phyloP scores from a whole-genome alignment of 2,113 vertebrate genomes.

The Ornithorhynchus anatinus region DNA sequence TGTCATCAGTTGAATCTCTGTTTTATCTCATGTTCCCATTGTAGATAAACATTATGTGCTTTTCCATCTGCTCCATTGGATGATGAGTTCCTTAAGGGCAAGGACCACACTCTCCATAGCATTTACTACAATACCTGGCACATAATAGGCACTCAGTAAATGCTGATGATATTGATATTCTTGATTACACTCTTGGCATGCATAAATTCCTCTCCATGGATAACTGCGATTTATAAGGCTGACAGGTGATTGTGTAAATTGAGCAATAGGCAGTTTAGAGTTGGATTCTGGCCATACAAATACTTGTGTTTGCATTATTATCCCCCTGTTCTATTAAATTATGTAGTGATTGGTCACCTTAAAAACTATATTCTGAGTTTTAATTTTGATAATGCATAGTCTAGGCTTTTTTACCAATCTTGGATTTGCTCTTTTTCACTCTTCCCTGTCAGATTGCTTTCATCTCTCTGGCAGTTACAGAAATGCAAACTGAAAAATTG shows the following conservation, averaged over 20 bases:
- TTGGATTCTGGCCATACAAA: neutral
- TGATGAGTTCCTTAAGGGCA: no score
- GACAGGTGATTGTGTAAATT: neutral
- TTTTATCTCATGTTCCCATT: no score
- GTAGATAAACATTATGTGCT: no score
- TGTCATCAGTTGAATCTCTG: no score
- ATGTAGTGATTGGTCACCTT: slow-evolving; percentile 11
- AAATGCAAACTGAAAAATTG: slow-evolving; percentile 2
- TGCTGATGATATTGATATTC: no score
- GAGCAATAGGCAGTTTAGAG: neutral
- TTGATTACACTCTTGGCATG: no score
- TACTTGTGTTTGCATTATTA: neutral
- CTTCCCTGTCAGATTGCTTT: neutral
- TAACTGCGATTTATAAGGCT: neutral
- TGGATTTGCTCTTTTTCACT: slow-evolving; percentile 17
- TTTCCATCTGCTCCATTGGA: no score
- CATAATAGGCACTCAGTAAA: no score
- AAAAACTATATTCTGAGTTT: slow-evolving; percentile 1
- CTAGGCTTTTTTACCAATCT: no score
- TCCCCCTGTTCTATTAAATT: neutral
- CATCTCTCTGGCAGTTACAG: neutral
- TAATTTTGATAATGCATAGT: slow-evolving; percentile 22
- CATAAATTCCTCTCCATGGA: no score
- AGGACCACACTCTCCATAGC: no score
- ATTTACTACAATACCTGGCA: no score